These are phyloP conservation scores for Glossophaga mutica DNA, from an alignment of 2,797 vertebrate species.

Conservation along the genomic window DNA sequence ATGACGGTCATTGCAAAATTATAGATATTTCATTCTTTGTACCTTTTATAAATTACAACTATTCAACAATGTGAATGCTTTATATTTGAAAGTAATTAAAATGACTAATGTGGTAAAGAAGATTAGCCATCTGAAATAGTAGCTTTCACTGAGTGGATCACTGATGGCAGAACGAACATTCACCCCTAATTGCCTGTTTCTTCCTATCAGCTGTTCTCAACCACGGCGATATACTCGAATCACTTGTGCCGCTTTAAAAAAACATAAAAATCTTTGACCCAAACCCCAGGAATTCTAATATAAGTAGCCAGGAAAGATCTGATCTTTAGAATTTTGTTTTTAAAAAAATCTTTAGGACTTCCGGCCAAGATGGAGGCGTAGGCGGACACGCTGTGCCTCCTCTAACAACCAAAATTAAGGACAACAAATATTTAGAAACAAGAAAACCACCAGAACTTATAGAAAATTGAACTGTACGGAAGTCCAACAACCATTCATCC, in stretches of 20 bases:
- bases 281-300: background rate
- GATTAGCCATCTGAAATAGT: background rate
- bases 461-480: too few relatives aligned
- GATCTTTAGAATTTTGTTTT: background rate
- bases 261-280: background rate
- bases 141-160: background rate
- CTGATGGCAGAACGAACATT: background rate
- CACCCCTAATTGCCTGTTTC: background rate
- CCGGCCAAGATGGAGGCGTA: too few relatives aligned
- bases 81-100: conserved; percentile 11
- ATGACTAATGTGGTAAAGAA: background rate
- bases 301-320: background rate
- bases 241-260: background rate
- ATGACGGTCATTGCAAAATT: conserved; percentile 20
- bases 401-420: too few relatives aligned
- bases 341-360: background rate
- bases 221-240: background rate
- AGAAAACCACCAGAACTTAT: too few relatives aligned
- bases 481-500: too few relatives aligned
- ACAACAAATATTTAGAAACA: too few relatives aligned
- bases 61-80: background rate
- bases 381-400: too few relatives aligned
- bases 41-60: background rate
- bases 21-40: background rate
- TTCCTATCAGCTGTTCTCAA: background rate